Base-by-base conservation (phyloP, 2,113 vertebrate genomes). In the Paracanthobrama guichenoti region DNA sequence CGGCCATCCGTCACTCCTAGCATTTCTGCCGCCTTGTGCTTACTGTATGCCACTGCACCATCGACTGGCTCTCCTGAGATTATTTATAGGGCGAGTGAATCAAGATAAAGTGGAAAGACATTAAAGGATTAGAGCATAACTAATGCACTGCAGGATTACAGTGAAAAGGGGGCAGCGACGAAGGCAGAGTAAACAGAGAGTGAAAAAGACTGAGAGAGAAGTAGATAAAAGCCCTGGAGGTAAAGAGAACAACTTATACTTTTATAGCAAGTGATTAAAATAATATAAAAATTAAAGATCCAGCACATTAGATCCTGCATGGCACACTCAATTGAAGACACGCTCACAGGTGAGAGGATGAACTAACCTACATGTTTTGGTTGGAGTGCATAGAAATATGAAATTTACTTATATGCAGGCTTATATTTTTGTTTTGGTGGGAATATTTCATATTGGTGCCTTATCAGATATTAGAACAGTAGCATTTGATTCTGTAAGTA, bases 111-210 rank as follows among this genome's bases (percentile, higher is more conserved):
- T 89, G 76, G 84, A 87, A 93, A 88, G 92, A 91, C 91, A 94
- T 94, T 94, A 94, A 91, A 92, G 93, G 92, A 94, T 94, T 94
- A 92, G 91, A 91, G 18, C 90, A 93, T 91, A 92, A 92, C 89
- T 89, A 86, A 88, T 91, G 86, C 78, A 87, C 91, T 85, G 83
- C 55, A 83, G 91, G 92, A 93, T 93, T 93, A 93, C 60, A 90
- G 75, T 42, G 84, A 84, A 87, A 81, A 72, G 60, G 83, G 64
- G 75, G 66, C 79, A 81, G 55, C 85, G 84, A 18, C 18, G 85
- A 77, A 91, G 81, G 81, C 26, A 64, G 78, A 85, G 14, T 53
- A 82, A 87, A 86, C 62, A 74, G 31, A 72, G 80, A 42, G 16
- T 42, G 72, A 69, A n/a, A 26, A 31, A 3, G 28, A 18, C 57